These are phyloP conservation scores for Acropora tenuis DNA, from an alignment of 64 coral and sea anemone genomes.

Conservation along the genomic window DNA sequence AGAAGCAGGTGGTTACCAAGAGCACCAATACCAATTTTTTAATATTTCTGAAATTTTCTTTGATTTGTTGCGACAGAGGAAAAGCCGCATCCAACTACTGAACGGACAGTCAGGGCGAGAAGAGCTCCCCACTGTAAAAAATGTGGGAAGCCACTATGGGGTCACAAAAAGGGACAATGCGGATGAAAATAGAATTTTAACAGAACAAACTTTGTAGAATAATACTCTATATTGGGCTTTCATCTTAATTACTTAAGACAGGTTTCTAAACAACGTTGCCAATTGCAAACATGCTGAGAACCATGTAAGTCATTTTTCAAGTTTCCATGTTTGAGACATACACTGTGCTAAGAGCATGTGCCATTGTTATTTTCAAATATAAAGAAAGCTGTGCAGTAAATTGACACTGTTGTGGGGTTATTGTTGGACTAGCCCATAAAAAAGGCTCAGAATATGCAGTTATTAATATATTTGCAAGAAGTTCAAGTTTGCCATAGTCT, in stretches of 20 bases:
- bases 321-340: background rate
- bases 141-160: constrained; percentile 24
- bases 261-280: background rate
- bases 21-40: background rate
- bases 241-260: background rate
- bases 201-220: background rate
- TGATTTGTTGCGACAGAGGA: constrained; percentile 37
- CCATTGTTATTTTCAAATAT: background rate
- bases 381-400: background rate
- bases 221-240: background rate
- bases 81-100: background rate
- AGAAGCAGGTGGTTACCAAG: background rate
- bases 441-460: background rate
- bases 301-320: background rate
- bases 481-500: background rate
- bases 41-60: constrained; percentile 24
- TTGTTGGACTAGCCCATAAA: background rate
- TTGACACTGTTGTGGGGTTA: background rate
- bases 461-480: constrained; percentile 3
- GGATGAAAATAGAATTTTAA: background rate
- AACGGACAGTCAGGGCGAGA: background rate
- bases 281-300: background rate
- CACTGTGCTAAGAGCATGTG: background rate
- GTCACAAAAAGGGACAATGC: constrained; percentile 53
- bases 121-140: constrained; percentile 33